Conservation (phyloP, 2,113 vertebrate genomes). For the Deroptyus accipitrinus region DNA sequence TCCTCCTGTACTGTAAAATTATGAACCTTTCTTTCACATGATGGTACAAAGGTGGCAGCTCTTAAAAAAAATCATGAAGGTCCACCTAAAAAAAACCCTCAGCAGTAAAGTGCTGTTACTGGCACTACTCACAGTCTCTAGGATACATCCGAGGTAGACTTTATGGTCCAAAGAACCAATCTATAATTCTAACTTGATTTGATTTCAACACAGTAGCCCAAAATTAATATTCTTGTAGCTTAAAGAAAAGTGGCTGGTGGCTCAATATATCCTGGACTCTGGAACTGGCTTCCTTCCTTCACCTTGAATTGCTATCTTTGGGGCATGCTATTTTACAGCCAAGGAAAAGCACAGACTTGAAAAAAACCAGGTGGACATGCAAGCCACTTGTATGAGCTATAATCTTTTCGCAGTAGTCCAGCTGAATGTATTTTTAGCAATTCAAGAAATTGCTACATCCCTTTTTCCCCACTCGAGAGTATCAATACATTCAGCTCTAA, state of each 20-base stretch:
- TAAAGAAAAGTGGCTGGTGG: not conserved
- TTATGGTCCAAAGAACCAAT: not conserved
- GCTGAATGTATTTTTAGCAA: not conserved
- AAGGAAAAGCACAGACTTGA: not conserved
- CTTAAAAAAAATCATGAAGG: not conserved
- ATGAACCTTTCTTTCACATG: not conserved
- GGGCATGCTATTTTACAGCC: not conserved
- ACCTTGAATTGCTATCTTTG: not conserved
- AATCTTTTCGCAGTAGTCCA: not conserved
- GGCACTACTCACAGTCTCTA: not conserved
- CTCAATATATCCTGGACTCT: not conserved
- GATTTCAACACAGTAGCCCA: not conserved
- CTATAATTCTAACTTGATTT: not conserved
- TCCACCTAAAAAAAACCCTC: not conserved
- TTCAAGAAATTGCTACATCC: not conserved
- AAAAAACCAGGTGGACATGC: not conserved
- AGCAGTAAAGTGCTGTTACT: not conserved
- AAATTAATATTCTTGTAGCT: not conserved
- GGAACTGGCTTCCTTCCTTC: not conserved
- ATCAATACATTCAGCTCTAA: not conserved
- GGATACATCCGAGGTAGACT: not conserved
- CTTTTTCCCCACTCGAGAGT: not conserved
- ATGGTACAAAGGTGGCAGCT: not conserved
- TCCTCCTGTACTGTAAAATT: not conserved
- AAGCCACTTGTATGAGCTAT: not conserved